Percentiles rank a stretch among this genome's conserved stretches.
These are phyloP conservation scores for Halocynthia aurantium DNA, from an alignment of 23 tunicate genomes.

Conservation along the genomic window DNA sequence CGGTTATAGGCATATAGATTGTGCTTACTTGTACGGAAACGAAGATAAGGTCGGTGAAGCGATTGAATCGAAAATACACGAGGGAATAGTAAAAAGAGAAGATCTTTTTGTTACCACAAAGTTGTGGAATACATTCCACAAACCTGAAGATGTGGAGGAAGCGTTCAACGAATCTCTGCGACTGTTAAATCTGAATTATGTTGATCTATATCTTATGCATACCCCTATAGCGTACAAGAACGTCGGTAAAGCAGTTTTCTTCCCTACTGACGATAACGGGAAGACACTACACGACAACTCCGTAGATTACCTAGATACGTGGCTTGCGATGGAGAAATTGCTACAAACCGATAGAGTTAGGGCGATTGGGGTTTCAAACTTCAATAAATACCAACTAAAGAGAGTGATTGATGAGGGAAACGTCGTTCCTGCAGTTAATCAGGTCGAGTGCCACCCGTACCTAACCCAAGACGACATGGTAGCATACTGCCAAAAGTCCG, in stretches of 20 bases:
- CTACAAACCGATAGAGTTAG: conserved; percentile 43
- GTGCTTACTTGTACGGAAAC: conserved; percentile 61
- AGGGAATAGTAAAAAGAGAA: conserved; percentile 75
- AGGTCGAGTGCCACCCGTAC: conserved; percentile 75
- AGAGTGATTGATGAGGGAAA: conserved; percentile 35
- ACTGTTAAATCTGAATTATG: conserved; percentile 44
- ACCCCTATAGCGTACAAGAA: conserved; percentile 38
- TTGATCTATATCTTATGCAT: conserved; percentile 91
- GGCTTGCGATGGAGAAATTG: conserved; percentile 61
- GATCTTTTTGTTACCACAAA: conserved; percentile 70
- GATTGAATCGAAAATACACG: conserved; percentile 38
- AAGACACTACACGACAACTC: conserved; percentile 20
- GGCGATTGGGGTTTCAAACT: conserved; percentile 70
- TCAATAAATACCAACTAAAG: conserved; percentile 58
- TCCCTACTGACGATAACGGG: conserved; percentile 30
- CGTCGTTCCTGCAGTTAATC: conserved; percentile 70
- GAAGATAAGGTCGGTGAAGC: conserved; percentile 79
- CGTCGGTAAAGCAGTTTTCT: not conserved
- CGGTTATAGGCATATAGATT: conserved; percentile 86
- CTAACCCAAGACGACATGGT: conserved; percentile 30
- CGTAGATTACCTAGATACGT: conserved; percentile 46
- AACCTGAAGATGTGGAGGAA: conserved; percentile 20
- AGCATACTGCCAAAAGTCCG: conserved; percentile 28
- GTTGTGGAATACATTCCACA: conserved; percentile 29
- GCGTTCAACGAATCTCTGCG: conserved; percentile 24